These are phyloP conservation scores for Salmo trutta DNA, from an alignment of 2,797 vertebrate species.

Conservation along the genomic window DNA sequence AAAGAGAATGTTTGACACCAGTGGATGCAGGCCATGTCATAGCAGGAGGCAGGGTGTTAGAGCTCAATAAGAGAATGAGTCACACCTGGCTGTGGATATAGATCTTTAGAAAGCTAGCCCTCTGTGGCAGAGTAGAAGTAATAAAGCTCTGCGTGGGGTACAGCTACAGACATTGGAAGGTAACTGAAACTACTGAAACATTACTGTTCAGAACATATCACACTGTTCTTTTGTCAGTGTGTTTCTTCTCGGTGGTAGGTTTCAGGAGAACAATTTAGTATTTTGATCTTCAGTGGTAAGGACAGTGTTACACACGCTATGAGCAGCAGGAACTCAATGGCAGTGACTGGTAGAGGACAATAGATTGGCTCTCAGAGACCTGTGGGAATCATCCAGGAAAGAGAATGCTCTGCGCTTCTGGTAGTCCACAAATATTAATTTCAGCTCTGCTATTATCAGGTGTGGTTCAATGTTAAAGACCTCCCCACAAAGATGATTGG, in stretches of 20 bases:
- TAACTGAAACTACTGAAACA: slow-evolving; percentile 50
- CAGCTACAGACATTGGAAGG: not conserved
- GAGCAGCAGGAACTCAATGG: slow-evolving; percentile 26
- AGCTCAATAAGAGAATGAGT: slow-evolving; percentile 42
- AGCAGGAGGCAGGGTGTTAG: slow-evolving; percentile 53
- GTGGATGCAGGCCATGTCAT: slow-evolving; percentile 42
- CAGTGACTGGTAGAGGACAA: slow-evolving; percentile 38
- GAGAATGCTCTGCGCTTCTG: slow-evolving; percentile 31
- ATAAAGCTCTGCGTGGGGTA: not conserved
- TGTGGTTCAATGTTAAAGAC: slow-evolving; percentile 56
- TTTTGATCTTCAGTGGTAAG: slow-evolving; percentile 24
- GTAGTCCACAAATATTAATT: slow-evolving; percentile 52
- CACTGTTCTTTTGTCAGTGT: slow-evolving; percentile 44
- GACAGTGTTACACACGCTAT: slow-evolving; percentile 40
- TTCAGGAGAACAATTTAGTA: slow-evolving; percentile 48
- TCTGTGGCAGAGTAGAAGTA: slow-evolving; percentile 5
- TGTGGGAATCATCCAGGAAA: slow-evolving; percentile 32
- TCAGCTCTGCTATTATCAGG: slow-evolving; percentile 57
- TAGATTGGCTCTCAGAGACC: slow-evolving; percentile 47
- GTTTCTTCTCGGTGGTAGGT: slow-evolving; percentile 36
- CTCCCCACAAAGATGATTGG: slow-evolving; percentile 65
- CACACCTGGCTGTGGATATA: slow-evolving; percentile 57
- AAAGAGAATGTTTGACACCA: slow-evolving; percentile 59
- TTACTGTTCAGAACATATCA: slow-evolving; percentile 54
- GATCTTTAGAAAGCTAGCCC: slow-evolving; percentile 19